Evolutionary conservation across 1,140 invertebrate species (phyloP).

Genomic region (Ganaspis sp.): DNA sequence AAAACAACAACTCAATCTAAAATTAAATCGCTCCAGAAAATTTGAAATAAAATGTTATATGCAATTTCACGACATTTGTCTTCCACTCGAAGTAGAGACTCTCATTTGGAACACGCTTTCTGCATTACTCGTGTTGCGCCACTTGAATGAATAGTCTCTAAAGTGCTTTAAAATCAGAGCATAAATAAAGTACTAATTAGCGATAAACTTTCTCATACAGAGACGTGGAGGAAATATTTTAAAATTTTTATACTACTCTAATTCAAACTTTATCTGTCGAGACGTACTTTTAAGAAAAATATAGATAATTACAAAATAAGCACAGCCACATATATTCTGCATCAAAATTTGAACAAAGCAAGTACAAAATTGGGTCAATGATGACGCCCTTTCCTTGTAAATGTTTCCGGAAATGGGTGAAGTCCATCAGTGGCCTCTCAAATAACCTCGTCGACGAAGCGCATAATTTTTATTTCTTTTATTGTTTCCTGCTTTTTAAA

Average conservation of each 20-base stretch:
- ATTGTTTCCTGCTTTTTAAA: constrained; percentile 2
- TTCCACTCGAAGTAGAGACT: constrained; percentile 1
- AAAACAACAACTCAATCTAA: not conserved
- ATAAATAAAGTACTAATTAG: constrained; percentile 8
- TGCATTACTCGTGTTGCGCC: constrained; percentile 11
- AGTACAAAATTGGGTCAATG: constrained; percentile 20
- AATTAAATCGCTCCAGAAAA: constrained; percentile 13
- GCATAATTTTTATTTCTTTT: constrained; percentile 14
- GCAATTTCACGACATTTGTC: constrained; percentile 17
- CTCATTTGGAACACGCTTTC: constrained; percentile 18
- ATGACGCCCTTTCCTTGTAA: constrained; percentile 20
- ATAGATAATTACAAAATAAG: not conserved
- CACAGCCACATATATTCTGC: no score
- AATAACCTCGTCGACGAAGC: constrained; percentile 16
- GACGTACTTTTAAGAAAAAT: not conserved
- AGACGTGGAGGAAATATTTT: not conserved
- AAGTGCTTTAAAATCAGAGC: not conserved
- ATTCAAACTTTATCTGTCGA: not conserved
- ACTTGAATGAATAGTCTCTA: not conserved
- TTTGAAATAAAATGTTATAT: constrained; percentile 15
- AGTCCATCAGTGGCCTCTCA: constrained; percentile 4
- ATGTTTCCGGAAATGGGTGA: constrained; percentile 25
- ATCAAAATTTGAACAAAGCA: not conserved
- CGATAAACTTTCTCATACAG: not conserved
- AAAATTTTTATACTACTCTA: not conserved